phyloP scores from a whole-genome alignment of 2,888 invertebrate species.

The Taenaris catops region DNA sequence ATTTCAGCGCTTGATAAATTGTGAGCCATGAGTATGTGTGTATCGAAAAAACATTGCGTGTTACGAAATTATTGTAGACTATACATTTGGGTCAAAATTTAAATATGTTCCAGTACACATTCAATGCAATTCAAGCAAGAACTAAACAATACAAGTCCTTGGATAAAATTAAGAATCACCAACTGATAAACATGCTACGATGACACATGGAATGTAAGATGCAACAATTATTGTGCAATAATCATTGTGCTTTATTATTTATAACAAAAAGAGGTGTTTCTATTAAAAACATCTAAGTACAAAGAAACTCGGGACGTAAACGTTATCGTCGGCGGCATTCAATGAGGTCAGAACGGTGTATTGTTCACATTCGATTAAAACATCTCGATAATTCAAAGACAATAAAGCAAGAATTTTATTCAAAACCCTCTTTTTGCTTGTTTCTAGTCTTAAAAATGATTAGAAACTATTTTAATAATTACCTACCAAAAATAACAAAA shows the following conservation, averaged over 20 bases:
- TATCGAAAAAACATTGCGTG: too few relatives aligned
- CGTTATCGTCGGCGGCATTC: conserved; percentile 3
- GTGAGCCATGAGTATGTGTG: too few relatives aligned
- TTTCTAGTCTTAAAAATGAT: conserved; percentile 7
- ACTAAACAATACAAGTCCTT: too few relatives aligned
- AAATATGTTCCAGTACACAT: too few relatives aligned
- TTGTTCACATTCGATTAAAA: conserved; percentile 1
- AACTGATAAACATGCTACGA: conserved; percentile 1
- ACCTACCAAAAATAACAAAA: conserved; percentile 25
- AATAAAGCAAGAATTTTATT: too few relatives aligned
- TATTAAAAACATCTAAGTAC: conserved; percentile 7
- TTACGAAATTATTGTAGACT: too few relatives aligned
- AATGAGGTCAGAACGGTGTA: conserved; percentile 6
- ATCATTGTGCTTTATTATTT: conserved; percentile 24
- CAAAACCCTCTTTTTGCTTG: conserved; percentile 13
- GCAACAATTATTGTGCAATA: conserved; percentile 29
- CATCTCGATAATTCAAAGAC: too few relatives aligned
- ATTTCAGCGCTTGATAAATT: too few relatives aligned
- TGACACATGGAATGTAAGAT: conserved; percentile 28
- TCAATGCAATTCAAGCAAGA: too few relatives aligned
- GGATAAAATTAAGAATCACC: too few relatives aligned
- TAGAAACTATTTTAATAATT: conserved; percentile 14
- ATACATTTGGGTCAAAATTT: too few relatives aligned
- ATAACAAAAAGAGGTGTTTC: conserved; percentile 14
- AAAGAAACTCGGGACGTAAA: conserved; percentile 6